Conservation (phyloP, 2,797 vertebrate species). For the Myoxocephalus aenaeus region DNA sequence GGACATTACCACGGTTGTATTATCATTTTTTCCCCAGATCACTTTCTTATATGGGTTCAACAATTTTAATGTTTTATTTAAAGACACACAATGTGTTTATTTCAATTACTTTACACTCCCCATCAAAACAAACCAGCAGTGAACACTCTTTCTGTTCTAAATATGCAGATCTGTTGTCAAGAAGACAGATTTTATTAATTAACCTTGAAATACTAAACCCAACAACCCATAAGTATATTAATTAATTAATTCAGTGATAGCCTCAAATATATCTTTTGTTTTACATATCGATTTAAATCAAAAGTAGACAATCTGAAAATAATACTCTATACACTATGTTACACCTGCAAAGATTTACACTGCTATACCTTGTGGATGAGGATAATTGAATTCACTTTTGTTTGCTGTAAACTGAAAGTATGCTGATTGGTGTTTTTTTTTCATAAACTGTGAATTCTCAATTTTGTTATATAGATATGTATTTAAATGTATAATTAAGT, state of each 20-base stretch:
- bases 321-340: not conserved
- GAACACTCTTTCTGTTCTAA: not conserved
- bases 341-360: not conserved
- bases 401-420: not conserved
- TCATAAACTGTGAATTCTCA: not conserved
- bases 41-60: slow-evolving; percentile 10
- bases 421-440: not conserved
- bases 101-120: not conserved
- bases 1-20: slow-evolving; percentile 14
- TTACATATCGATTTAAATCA: not conserved
- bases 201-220: not conserved
- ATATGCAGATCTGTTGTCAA: not conserved
- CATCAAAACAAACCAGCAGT: not conserved
- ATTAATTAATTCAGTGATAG: not conserved
- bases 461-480: not conserved
- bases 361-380: not conserved
- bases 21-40: not conserved
- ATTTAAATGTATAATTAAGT: not conserved
- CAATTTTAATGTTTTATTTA: slow-evolving; percentile 2
- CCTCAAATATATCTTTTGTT: not conserved
- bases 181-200: not conserved
- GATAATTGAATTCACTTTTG: not conserved
- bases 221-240: not conserved
- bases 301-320: not conserved
- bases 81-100: not conserved